Percentiles rank a stretch among this genome's conserved stretches.
phyloP scores from a whole-genome alignment of 2,797 vertebrate species.

The Selene dorsalis region DNA sequence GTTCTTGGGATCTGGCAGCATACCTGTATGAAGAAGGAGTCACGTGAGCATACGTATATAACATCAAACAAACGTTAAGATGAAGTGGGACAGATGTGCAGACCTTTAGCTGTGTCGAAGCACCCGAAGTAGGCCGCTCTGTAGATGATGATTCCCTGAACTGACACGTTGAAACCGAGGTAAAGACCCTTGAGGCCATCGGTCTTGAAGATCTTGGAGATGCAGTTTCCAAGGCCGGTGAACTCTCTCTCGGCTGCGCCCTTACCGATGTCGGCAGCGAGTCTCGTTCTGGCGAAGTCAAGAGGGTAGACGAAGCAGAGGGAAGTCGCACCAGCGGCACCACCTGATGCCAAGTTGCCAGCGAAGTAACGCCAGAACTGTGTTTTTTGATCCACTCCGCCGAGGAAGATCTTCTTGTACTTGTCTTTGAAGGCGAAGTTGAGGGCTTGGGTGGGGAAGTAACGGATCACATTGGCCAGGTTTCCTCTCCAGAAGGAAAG shows the following conservation, averaged over 20 bases:
- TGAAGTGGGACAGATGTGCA: not conserved
- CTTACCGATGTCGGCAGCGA: conserved; percentile 98
- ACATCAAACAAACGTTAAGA: not conserved
- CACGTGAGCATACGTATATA: not conserved
- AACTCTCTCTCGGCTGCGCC: conserved; percentile 90
- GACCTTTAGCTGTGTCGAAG: conserved; percentile 99
- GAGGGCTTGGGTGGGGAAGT: conserved; percentile 99
- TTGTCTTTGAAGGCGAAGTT: conserved; percentile 99
- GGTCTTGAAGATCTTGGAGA: conserved; percentile 93
- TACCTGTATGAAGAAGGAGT: conserved; percentile 83
- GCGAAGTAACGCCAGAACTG: conserved; percentile 99
- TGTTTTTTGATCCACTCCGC: conserved; percentile 96
- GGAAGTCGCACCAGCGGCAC: conserved; percentile 96
- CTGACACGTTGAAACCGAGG: conserved; percentile 96
- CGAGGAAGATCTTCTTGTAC: conserved; percentile 99
- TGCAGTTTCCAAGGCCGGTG: conserved; percentile 92
- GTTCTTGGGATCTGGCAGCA: conserved; percentile 99
- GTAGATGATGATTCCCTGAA: conserved; percentile 99
- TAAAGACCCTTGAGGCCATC: conserved; percentile 95
- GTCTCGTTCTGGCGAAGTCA: conserved; percentile 97
- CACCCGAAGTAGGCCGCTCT: conserved; percentile 98
- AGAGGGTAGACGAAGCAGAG: conserved; percentile 99
- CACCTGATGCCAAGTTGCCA: conserved; percentile 95
- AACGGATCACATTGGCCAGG: conserved; percentile 98
- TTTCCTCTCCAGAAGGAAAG: conserved; percentile 99